phyloP scores from a whole-genome alignment of 1,140 invertebrate genomes.

The Euglossa dilemma region DNA sequence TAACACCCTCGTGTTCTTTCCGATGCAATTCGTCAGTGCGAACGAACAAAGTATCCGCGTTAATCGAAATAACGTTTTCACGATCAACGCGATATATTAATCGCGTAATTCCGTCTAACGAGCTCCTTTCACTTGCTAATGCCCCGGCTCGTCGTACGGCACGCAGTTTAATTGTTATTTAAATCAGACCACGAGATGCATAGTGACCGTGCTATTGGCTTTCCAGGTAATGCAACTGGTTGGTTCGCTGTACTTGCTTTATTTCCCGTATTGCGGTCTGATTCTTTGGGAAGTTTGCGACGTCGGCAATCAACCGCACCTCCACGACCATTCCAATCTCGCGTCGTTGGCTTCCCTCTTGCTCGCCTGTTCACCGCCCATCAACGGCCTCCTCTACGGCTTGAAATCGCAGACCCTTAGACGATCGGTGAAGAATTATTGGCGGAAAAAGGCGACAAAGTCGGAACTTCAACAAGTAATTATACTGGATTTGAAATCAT shows the following conservation, averaged over 20 bases:
- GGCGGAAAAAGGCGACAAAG: constrained; percentile 90
- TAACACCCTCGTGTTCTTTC: not conserved
- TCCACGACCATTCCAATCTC: constrained; percentile 80
- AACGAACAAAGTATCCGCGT: not conserved
- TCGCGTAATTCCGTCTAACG: not conserved
- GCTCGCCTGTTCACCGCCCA: constrained; percentile 86
- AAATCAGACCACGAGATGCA: not conserved
- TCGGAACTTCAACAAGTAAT: constrained; percentile 88
- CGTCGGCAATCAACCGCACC: constrained; percentile 76
- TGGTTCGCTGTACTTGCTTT: constrained; percentile 87
- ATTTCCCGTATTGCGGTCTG: constrained; percentile 88
- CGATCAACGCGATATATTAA: too few species aligned
- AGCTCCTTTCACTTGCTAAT: not conserved
- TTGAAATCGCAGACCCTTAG: constrained; percentile 87
- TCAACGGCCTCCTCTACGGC: constrained; percentile 90
- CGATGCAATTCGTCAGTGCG: not conserved
- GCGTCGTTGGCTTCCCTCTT: constrained; percentile 85
- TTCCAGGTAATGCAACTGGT: constrained; percentile 85
- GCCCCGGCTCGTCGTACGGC: not conserved
- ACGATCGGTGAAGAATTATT: constrained; percentile 90
- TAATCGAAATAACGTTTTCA: not conserved
- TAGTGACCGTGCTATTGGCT: not conserved
- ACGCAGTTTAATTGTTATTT: not conserved
- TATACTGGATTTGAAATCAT: not conserved
- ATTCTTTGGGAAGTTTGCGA: constrained; percentile 86